These are phyloP conservation scores for Dorcus hopei DNA, from an alignment of 2,888 invertebrate species.

Conservation along the genomic window DNA sequence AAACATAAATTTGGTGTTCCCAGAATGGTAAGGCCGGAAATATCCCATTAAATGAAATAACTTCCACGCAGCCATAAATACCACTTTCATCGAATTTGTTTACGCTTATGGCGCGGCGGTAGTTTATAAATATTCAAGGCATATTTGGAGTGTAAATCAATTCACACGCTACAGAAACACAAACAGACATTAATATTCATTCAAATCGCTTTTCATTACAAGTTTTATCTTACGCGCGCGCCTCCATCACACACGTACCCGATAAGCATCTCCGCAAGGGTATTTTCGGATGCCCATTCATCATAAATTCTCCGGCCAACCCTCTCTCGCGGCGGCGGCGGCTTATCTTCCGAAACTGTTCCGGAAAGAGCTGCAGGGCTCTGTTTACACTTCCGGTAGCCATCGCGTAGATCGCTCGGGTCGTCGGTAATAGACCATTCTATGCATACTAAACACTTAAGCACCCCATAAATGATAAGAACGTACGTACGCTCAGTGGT, in stretches of 20 bases:
- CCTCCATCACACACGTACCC: conserved; percentile 5
- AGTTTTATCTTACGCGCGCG: conserved; percentile 4
- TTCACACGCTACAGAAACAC: neutral
- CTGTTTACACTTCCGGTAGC: conserved; percentile 40
- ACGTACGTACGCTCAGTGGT: conserved; percentile 29
- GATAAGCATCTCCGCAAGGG: conserved; percentile 19
- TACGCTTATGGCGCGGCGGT: neutral
- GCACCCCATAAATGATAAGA: conserved; percentile 33
- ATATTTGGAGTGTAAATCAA: neutral
- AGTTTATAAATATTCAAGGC: neutral
- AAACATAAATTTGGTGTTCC: too few species aligned
- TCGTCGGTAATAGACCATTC: conserved; percentile 21
- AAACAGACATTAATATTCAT: conserved; percentile 9
- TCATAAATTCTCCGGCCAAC: conserved; percentile 29
- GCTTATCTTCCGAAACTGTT: conserved; percentile 36
- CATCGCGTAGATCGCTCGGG: conserved; percentile 29
- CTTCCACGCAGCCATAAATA: too few species aligned
- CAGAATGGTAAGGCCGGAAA: too few species aligned
- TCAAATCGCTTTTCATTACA: conserved; percentile 3
- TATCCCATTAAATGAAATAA: too few species aligned
- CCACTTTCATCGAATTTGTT: neutral
- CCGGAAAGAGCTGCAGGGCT: conserved; percentile 36
- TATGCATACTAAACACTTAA: conserved; percentile 29
- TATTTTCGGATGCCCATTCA: conserved; percentile 26
- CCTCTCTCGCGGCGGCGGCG: conserved; percentile 17